These are phyloP conservation scores for Drosophila pruinosa DNA, from an alignment of 1,140 invertebrate species.

Conservation along the genomic window DNA sequence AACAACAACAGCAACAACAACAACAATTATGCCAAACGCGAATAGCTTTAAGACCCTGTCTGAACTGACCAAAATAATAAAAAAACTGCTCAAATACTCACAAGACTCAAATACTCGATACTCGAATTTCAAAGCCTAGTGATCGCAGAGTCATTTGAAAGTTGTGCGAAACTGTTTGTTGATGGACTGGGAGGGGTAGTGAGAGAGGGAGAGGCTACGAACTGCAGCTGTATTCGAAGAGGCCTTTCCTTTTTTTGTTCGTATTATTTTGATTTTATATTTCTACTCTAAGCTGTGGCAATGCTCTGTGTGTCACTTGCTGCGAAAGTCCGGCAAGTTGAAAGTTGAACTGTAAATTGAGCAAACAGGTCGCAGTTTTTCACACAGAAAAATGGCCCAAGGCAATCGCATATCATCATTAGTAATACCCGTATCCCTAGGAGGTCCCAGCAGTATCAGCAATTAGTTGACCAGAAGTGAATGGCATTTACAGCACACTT, in stretches of 20 bases:
- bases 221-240: constrained; percentile 13
- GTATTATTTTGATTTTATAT: constrained; percentile 35
- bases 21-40: constrained; percentile 68
- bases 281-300: neutral
- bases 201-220: constrained; percentile 2
- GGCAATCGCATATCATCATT: constrained; percentile 54
- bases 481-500: constrained; percentile 2
- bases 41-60: constrained; percentile 48
- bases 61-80: constrained; percentile 10
- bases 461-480: constrained; percentile 43
- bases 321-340: constrained; percentile 76
- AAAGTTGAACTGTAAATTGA: constrained; percentile 65
- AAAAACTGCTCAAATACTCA: constrained; percentile 30
- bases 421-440: constrained; percentile 49
- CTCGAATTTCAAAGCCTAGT: constrained; percentile 16
- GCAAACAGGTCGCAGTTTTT: constrained; percentile 47
- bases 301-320: constrained; percentile 69
- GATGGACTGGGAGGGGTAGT: constrained; percentile 11
- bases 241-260: constrained; percentile 62
- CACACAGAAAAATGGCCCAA: constrained; percentile 31
- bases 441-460: constrained; percentile 27
- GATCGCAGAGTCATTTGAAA: constrained; percentile 64
- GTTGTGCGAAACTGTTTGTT: constrained; percentile 65
- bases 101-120: constrained; percentile 30
- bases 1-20: constrained; percentile 45